These are phyloP conservation scores for Hypotaenidia philippensis DNA, from an alignment of 2,797 vertebrate species.

Conservation along the genomic window DNA sequence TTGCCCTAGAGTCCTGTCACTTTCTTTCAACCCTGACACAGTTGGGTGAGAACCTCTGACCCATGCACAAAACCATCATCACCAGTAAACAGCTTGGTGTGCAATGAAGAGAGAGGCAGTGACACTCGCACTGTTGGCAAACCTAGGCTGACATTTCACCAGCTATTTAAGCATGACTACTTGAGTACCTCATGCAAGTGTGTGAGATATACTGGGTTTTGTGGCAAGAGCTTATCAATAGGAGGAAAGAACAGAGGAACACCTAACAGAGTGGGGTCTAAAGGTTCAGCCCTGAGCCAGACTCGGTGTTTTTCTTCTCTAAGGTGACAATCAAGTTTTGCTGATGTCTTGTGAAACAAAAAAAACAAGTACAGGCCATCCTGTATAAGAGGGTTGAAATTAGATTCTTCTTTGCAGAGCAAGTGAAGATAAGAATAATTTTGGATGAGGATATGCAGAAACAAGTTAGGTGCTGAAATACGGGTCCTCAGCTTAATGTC, in stretches of 20 bases:
- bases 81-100: not conserved
- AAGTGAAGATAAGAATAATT: not conserved
- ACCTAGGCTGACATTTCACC: not conserved
- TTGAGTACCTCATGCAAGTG: not conserved
- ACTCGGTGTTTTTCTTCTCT: not conserved
- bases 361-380: not conserved
- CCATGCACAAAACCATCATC: accelerated
- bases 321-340: not conserved
- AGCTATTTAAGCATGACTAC: not conserved
- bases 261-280: not conserved
- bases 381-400: not conserved
- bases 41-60: not conserved
- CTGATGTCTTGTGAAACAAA: not conserved
- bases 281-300: not conserved
- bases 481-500: not conserved
- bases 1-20: not conserved
- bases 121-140: not conserved
- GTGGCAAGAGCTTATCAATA: not conserved
- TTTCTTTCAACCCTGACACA: not conserved
- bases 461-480: not conserved
- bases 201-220: not conserved
- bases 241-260: not conserved
- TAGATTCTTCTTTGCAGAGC: not conserved
- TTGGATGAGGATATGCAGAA: not conserved
- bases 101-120: not conserved